Evolutionary conservation across 2,113 vertebrate species (phyloP).

Genomic region (Toxotes chatareus): DNA sequence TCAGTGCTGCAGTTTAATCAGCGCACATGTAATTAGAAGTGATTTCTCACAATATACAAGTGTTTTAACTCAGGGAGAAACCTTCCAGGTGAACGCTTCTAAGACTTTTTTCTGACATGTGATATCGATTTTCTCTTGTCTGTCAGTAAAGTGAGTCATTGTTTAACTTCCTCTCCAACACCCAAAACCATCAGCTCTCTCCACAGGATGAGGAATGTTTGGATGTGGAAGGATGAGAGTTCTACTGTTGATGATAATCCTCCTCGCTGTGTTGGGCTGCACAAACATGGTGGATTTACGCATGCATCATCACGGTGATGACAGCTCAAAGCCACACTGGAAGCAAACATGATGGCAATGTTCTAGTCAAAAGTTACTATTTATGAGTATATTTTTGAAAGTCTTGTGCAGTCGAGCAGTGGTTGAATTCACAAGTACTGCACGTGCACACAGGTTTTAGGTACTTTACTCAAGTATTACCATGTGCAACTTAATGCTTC

Average conservation of each 20-base stretch:
- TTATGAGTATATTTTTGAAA: constrained; percentile 29
- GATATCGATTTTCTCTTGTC: constrained; percentile 84
- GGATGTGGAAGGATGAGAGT: constrained; percentile 72
- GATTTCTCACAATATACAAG: constrained; percentile 63
- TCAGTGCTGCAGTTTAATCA: constrained; percentile 41
- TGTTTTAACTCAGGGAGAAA: constrained; percentile 45
- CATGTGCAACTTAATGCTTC: neutral
- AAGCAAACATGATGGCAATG: constrained; percentile 21
- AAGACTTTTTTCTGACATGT: constrained; percentile 76
- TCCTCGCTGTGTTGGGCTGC: constrained; percentile 62
- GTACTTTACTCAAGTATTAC: neutral
- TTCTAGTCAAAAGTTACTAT: constrained; percentile 35
- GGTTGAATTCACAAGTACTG: neutral
- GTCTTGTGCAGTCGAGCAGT: constrained; percentile 16
- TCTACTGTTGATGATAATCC: constrained; percentile 75
- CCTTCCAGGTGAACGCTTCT: constrained; percentile 70
- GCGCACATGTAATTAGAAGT: constrained; percentile 52
- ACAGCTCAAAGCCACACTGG: constrained; percentile 56
- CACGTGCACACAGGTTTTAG: neutral
- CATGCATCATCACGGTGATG: constrained; percentile 51
- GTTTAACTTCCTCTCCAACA: constrained; percentile 79
- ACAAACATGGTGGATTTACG: constrained; percentile 52
- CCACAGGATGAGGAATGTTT: constrained; percentile 69
- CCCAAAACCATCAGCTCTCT: constrained; percentile 66
- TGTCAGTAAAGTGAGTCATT: constrained; percentile 79